These are phyloP conservation scores for Dione vanillae DNA, from an alignment of 2,888 invertebrate genomes.

Conservation along the genomic window DNA sequence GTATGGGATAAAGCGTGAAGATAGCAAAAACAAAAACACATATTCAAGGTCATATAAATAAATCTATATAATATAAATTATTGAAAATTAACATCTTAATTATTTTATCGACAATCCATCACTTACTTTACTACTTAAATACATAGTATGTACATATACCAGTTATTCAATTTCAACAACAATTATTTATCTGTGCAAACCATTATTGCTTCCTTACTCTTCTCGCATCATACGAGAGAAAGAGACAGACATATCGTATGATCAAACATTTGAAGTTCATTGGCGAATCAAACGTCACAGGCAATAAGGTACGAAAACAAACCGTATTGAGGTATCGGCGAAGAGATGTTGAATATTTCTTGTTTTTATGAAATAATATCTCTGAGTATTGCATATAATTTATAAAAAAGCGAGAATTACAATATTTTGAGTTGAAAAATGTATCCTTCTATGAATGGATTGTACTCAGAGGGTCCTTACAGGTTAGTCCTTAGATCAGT, in stretches of 20 bases:
- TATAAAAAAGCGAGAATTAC: conserved; percentile 54
- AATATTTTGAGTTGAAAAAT: conserved; percentile 58
- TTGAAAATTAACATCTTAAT: not conserved
- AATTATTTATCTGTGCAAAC: conserved; percentile 44
- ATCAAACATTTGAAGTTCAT: conserved; percentile 68
- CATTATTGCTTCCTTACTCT: conserved; percentile 52
- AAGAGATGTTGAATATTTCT: conserved; percentile 62
- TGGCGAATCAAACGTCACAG: conserved; percentile 66
- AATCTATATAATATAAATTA: not conserved
- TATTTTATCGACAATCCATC: conserved; percentile 44
- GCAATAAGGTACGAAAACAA: conserved; percentile 59
- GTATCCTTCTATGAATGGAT: conserved; percentile 74
- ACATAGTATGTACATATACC: conserved; percentile 47
- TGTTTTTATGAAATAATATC: conserved; percentile 52
- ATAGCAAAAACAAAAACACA: not conserved
- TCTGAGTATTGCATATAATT: conserved; percentile 50
- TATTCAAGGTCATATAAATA: not conserved
- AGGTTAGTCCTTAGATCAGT: conserved; percentile 66
- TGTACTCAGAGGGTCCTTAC: conserved; percentile 74
- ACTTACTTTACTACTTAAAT: conserved; percentile 48
- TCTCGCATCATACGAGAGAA: conserved; percentile 49
- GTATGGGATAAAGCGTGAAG: too few species aligned
- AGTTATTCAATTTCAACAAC: conserved; percentile 29
- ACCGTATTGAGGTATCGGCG: conserved; percentile 55
- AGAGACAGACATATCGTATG: conserved; percentile 72